A percentile compares a stretch with the other conserved stretches of the same genome.
Evolutionary conservation across 1,140 invertebrate species (phyloP).

Genomic region (Archivesica marissinica): DNA sequence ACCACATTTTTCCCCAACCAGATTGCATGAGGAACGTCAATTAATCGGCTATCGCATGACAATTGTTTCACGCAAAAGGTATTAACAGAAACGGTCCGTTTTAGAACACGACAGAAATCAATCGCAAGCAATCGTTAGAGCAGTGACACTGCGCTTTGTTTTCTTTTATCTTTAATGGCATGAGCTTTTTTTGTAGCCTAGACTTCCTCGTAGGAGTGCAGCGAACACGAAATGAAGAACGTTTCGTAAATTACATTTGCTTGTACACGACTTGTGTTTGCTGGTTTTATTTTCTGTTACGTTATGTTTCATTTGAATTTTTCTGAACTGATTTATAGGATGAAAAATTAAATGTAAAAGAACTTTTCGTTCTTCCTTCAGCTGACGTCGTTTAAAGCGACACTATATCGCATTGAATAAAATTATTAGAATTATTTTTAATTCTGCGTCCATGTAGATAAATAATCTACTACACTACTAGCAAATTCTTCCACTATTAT

Average conservation of each 20-base stretch:
- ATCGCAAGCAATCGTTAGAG: conserved; percentile 15
- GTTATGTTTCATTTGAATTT: too few species aligned
- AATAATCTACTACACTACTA: too few species aligned
- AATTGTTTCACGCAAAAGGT: conserved; percentile 47
- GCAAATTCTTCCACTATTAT: too few species aligned
- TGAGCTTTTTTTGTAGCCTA: conserved; percentile 4
- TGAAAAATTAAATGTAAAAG: too few species aligned
- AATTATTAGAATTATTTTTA: too few species aligned
- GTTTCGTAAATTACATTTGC: neutral
- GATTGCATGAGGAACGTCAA: conserved; percentile 37
- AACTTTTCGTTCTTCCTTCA: too few species aligned
- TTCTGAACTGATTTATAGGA: too few species aligned
- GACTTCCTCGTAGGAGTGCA: neutral
- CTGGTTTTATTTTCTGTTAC: too few species aligned
- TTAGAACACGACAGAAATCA: conserved; percentile 34
- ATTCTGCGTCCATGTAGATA: too few species aligned
- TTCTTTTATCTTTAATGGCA: conserved; percentile 38
- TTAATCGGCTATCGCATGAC: conserved; percentile 35
- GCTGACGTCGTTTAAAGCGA: too few species aligned
- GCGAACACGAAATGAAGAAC: neutral
- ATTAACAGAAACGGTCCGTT: conserved; percentile 36
- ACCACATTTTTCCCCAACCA: neutral
- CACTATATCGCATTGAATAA: too few species aligned
- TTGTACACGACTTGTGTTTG: neutral
- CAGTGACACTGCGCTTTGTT: neutral